These are phyloP conservation scores for Zaprionus africanus DNA, from an alignment of 1,140 invertebrate genomes.

Conservation along the genomic window DNA sequence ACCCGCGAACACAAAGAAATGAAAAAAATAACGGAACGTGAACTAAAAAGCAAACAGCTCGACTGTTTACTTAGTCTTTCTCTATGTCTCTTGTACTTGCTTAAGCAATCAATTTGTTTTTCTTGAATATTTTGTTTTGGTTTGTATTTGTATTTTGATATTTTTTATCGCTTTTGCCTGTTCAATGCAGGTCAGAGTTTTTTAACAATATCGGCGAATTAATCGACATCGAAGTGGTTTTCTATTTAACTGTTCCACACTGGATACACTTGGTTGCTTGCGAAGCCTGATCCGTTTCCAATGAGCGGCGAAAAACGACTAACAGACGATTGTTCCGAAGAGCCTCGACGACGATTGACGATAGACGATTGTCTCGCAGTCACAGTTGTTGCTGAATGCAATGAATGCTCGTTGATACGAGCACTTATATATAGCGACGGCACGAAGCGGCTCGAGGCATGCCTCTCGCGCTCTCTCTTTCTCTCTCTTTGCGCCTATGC, in stretches of 20 bases:
- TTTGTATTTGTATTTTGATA: slow-evolving; percentile 6
- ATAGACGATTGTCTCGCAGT: slow-evolving; percentile 25
- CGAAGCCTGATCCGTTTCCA: slow-evolving; percentile 40
- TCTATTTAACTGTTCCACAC: slow-evolving; percentile 62
- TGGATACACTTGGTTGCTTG: slow-evolving; percentile 21
- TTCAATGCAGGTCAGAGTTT: slow-evolving; percentile 83
- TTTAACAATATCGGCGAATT: slow-evolving; percentile 82
- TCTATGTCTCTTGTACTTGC: slow-evolving; percentile 23
- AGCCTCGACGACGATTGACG: slow-evolving; percentile 5
- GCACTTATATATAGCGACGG: slow-evolving; percentile 42
- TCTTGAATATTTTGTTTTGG: slow-evolving; percentile 7
- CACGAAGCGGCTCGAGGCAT: slow-evolving; percentile 1
- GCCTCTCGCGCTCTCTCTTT: neutral
- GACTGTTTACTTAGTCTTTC: slow-evolving; percentile 24
- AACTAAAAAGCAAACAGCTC: slow-evolving; percentile 77
- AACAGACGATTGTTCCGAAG: slow-evolving; percentile 25
- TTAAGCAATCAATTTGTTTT: slow-evolving; percentile 9
- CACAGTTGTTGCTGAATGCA: slow-evolving; percentile 47
- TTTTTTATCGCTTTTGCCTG: slow-evolving; percentile 68
- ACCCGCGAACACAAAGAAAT: slow-evolving; percentile 65
- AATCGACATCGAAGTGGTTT: slow-evolving; percentile 83
- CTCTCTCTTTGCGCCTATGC: slow-evolving; percentile 27
- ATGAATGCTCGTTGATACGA: slow-evolving; percentile 42
- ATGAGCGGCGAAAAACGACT: slow-evolving; percentile 58
- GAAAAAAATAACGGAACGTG: slow-evolving; percentile 70